Base-by-base conservation (phyloP, 2,888 invertebrate genomes). In the Lacanobia wlatinum region DNA sequence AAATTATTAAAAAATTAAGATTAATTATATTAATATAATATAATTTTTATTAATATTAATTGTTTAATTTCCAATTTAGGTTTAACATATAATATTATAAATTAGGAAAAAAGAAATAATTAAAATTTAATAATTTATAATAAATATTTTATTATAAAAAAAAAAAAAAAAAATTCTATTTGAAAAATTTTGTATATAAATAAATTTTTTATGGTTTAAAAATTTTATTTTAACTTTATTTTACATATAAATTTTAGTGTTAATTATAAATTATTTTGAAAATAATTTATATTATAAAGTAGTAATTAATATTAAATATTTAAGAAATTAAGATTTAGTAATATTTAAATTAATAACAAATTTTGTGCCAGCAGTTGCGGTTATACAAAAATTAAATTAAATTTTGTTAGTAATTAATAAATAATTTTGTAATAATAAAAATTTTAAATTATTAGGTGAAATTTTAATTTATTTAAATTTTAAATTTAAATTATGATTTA, bases 341-440 rank as follows among this genome's bases (percentile, higher is more conserved):
- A 96, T 95, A 94, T 94, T 88, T 87, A 89, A 92, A 97, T 94
- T 96, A 96, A 94, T 96, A 95, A 96, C 96, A 91, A 96, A 97
- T 95, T 96, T 97, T 97, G 97, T 97, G 97, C 97, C 97, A 97
- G 97, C 97, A 97, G 96, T 96, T 96, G 97, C 97, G 97, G 97
- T 97, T 97, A 97, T 88, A 97, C 97, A 96, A 96, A 95, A 95
- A 89, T 96, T 96, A 92, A 95, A 95, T 92, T 96, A 92, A 96
- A 96, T 96, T 95, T 94, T 95, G 91, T 96, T 94, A 91, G 91
- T 92, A 84, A 87, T 89, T 92, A 94, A 91, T 93, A 78, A 92
- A 40, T 40, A 40, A 40, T 40, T 40, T 12, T 12, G 1, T 12
- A 12, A 12, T 40, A 40, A 40, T 40, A 12, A 12, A 40, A 40